phyloP scores from a whole-genome alignment of 2,113 vertebrate genomes.

The Salvelinus alpinus region DNA sequence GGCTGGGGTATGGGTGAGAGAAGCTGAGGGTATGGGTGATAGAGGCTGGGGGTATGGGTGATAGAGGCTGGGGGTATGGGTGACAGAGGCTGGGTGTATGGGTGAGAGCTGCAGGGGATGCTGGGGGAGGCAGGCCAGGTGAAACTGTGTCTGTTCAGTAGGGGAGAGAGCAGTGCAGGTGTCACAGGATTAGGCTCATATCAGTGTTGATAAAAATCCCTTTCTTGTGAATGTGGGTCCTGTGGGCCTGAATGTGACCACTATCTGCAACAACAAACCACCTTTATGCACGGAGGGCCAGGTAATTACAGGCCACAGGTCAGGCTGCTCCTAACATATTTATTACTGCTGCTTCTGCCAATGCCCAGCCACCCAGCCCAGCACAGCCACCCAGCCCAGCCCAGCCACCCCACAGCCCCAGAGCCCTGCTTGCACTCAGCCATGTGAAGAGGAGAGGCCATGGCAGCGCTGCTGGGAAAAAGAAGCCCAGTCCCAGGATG shows the following conservation, averaged over 20 bases:
- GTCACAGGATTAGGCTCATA: constrained; percentile 53
- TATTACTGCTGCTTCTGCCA: constrained; percentile 71
- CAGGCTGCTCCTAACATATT: constrained; percentile 63
- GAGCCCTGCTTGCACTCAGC: neutral
- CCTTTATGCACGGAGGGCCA: constrained; percentile 72
- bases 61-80: too few relatives aligned
- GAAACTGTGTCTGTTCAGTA: constrained; percentile 38
- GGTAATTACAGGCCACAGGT: constrained; percentile 82
- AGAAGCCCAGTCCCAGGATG: constrained; percentile 71
- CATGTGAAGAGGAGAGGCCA: neutral
- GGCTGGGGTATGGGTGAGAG: too few relatives aligned
- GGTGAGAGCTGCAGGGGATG: neutral
- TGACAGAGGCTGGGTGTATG: too few relatives aligned
- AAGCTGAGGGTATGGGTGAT: too few relatives aligned
- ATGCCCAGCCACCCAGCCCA: constrained; percentile 48
- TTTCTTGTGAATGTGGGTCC: constrained; percentile 47
- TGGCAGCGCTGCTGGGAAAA: constrained; percentile 13
- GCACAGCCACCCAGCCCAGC: constrained; percentile 24
- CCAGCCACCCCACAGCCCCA: constrained; percentile 44
- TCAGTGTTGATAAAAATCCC: constrained; percentile 40
- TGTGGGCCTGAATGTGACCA: constrained; percentile 68
- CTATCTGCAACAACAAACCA: constrained; percentile 76
- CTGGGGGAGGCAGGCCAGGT: constrained; percentile 14
- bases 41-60: too few relatives aligned
- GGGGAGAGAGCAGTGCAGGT: constrained; percentile 20